Percentiles rank a stretch among this genome's conserved stretches.
Conservation (phyloP, 2,888 invertebrate species). For the Drosophila pseudotakahashii region DNA sequence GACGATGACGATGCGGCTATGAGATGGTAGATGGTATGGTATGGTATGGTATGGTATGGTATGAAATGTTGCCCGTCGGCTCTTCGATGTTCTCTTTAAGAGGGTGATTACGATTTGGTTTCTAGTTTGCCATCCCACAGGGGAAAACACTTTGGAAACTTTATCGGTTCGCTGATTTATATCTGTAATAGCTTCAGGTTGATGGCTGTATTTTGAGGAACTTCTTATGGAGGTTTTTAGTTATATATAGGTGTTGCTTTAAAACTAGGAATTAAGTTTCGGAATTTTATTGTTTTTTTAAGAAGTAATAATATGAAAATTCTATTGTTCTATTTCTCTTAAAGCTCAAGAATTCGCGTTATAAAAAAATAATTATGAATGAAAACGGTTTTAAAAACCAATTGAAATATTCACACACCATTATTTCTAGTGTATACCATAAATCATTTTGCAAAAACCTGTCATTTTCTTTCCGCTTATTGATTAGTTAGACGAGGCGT, state of each 20-base stretch:
- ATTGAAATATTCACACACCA: not conserved
- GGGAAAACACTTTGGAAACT: constrained; percentile 3
- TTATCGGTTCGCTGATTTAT: not conserved
- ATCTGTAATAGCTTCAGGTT: constrained; percentile 3
- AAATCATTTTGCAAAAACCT: constrained; percentile 7
- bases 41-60: constrained; percentile 7
- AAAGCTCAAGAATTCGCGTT: not conserved
- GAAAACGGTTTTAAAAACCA: no score
- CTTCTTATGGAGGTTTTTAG: not conserved
- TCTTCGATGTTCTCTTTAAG: constrained; percentile 31
- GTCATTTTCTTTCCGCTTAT: constrained; percentile 47
- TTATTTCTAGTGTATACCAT: constrained; percentile 12
- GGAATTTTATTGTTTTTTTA: not conserved
- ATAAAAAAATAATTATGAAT: no score
- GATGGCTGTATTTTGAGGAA: constrained; percentile 5
- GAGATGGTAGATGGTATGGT: not conserved
- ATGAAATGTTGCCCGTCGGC: constrained; percentile 53
- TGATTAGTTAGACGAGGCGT: constrained; percentile 66
- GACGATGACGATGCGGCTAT: constrained; percentile 19
- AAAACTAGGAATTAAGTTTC: no score
- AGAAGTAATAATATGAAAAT: no score
- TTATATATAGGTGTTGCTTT: no score
- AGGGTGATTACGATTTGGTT: constrained; percentile 19
- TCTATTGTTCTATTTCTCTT: no score
- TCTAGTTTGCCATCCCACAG: constrained; percentile 7